phyloP scores from a whole-genome alignment of 2,113 vertebrate genomes.

The Protobothrops mucrosquamatus region DNA sequence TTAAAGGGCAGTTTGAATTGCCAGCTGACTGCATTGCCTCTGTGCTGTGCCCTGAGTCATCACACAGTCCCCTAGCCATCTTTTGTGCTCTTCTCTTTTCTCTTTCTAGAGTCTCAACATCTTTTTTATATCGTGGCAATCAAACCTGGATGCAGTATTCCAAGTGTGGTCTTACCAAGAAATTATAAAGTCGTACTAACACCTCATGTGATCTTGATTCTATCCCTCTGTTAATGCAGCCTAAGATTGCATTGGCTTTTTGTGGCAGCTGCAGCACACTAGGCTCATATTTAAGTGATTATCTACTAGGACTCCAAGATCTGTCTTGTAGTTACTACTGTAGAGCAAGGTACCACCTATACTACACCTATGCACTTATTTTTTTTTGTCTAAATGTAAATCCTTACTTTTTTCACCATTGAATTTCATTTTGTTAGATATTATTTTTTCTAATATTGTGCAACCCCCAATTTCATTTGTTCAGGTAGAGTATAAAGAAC shows the following conservation, averaged over 20 bases:
- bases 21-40: too few species aligned
- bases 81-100: background rate
- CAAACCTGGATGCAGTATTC: background rate
- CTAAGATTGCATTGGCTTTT: background rate
- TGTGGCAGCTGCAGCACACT: background rate
- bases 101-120: background rate
- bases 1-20: too few species aligned
- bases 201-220: background rate
- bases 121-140: background rate
- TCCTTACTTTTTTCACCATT: background rate
- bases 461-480: slow-evolving; percentile 2
- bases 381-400: background rate
- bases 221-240: background rate
- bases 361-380: background rate
- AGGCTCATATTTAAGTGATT: background rate
- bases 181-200: background rate
- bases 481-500: slow-evolving; percentile 14
- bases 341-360: background rate
- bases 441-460: slow-evolving; percentile 35
- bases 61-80: background rate
- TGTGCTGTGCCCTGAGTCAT: too few species aligned
- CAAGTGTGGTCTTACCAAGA: background rate
- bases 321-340: background rate
- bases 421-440: background rate
- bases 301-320: background rate